Conservation (phyloP, 2,797 vertebrate genomes). For the Numenius phaeopus region DNA sequence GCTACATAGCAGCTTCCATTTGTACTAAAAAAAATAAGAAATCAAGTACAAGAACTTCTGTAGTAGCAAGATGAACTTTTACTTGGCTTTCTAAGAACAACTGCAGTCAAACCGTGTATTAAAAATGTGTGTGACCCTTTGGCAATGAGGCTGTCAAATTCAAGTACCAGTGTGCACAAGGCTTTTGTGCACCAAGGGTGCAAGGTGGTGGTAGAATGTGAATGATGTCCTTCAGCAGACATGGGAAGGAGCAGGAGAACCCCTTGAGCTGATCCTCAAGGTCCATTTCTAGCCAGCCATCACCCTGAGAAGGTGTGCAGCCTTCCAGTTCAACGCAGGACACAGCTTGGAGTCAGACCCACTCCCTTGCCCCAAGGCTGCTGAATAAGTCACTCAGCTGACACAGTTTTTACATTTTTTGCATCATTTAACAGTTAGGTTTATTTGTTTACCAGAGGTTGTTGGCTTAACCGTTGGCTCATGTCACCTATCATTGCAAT, state of each 20-base stretch:
- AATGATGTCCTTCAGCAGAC: not conserved
- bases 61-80: not conserved
- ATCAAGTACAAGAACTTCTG: not conserved
- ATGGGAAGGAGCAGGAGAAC: not conserved
- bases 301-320: rapidly evolving
- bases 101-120: not conserved
- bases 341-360: not conserved
- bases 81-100: not conserved
- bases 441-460: not conserved
- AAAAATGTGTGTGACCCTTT: not conserved
- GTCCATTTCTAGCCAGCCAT: not conserved
- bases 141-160: not conserved
- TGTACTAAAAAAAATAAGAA: not conserved
- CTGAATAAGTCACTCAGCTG: not conserved
- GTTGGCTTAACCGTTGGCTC: not conserved
- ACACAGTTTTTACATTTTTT: not conserved
- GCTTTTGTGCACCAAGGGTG: not conserved
- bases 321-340: not conserved
- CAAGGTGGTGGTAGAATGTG: not conserved
- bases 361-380: not conserved
- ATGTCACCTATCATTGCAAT: not conserved
- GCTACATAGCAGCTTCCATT: not conserved
- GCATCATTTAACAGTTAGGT: not conserved
- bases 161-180: not conserved
- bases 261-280: not conserved